phyloP scores from a whole-genome alignment of 1,140 invertebrate species.

The Ostrea edulis region DNA sequence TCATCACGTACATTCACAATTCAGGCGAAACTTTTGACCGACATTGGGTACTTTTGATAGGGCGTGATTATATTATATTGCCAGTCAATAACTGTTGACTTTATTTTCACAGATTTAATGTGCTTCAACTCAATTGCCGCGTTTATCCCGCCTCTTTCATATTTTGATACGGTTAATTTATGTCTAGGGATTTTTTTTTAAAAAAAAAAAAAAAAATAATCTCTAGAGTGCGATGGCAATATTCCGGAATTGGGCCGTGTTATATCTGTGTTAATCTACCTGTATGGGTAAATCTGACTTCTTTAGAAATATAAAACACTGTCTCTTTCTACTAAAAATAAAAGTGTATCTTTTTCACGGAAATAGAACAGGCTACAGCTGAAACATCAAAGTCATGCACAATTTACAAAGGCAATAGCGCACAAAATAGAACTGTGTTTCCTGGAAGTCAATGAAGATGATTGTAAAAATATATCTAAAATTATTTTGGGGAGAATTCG shows the following conservation, averaged over 20 bases:
- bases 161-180: neutral
- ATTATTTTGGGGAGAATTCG: constrained; percentile 28
- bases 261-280: neutral
- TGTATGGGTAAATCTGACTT: neutral
- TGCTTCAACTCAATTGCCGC: neutral
- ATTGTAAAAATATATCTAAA: constrained; percentile 13
- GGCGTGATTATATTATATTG: neutral
- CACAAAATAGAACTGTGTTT: constrained; percentile 9
- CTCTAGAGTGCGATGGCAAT: neutral
- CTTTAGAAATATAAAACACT: neutral
- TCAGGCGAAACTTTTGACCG: neutral
- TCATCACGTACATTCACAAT: neutral
- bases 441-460: neutral
- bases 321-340: neutral
- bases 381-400: constrained; percentile 28
- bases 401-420: constrained; percentile 2
- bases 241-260: neutral
- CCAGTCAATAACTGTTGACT: neutral
- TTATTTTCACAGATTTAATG: neutral
- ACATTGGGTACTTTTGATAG: neutral
- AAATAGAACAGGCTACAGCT: neutral
- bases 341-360: neutral
- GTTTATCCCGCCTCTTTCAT: neutral
- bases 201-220: too few relatives aligned
- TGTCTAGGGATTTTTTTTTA: neutral